Conservation (phyloP, 2,888 invertebrate genomes). For the Melieria crassipennis region DNA sequence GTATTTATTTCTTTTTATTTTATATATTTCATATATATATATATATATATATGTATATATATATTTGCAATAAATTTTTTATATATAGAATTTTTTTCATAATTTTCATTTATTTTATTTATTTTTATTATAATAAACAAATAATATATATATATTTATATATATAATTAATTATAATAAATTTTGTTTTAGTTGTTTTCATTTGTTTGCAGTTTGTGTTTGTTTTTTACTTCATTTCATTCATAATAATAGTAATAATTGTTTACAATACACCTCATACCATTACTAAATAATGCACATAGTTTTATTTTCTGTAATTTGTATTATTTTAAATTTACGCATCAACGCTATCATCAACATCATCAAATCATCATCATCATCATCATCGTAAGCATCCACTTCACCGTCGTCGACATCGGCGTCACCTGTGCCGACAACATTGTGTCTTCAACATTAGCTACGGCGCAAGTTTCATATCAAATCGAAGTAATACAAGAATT, state of each 20-base stretch:
- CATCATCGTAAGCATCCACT: constrained; percentile 22
- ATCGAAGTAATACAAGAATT: too few relatives aligned
- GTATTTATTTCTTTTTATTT: background rate
- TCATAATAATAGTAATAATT: constrained; percentile 40
- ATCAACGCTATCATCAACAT: constrained; percentile 26
- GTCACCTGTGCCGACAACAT: too few relatives aligned
- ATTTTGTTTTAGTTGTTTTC: background rate
- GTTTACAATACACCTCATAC: constrained; percentile 51
- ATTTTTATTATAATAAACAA: constrained; percentile 31
- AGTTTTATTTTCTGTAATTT: constrained; percentile 47
- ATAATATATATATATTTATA: constrained; percentile 49
- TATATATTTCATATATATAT: constrained; percentile 34
- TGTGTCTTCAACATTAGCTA: too few relatives aligned
- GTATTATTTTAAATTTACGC: constrained; percentile 20
- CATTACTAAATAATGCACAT: constrained; percentile 54
- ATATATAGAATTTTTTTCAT: constrained; percentile 43
- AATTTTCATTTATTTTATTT: constrained; percentile 37
- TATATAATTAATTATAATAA: constrained; percentile 46
- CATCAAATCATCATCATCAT: background rate
- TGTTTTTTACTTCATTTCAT: constrained; percentile 22
- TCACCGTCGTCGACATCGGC: constrained; percentile 13
- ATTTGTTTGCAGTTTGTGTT: constrained; percentile 9
- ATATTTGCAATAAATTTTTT: constrained; percentile 42
- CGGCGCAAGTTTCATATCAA: too few relatives aligned
- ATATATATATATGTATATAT: constrained; percentile 35